Evolutionary conservation across 2,113 vertebrate species (phyloP), one percentile per base, ranked within the genome.

Genomic region (Poeciliopsis turrubarensis): DNA sequence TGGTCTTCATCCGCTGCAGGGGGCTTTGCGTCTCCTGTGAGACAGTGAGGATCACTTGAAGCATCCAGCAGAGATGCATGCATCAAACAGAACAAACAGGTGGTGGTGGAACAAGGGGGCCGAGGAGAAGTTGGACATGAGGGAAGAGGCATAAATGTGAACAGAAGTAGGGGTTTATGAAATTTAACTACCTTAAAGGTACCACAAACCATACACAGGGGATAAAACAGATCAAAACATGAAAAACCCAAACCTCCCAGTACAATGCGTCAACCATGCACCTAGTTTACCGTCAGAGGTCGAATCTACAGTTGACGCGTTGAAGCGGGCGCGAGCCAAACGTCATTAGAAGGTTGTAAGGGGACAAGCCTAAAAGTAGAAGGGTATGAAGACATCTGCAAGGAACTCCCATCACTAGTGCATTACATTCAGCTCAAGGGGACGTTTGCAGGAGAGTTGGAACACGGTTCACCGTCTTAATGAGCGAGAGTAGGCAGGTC

Each of bases 11-110:
- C 88, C 39, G 1, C 74, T 60, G 77, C 83, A 19, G 60, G 19
- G 32, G 19, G 89, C 78, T 89, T 91, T 80, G 63, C 64, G 75
- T 92, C 83, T 89, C 92, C 94, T 95, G 93, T 88, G 86, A 91
- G 90, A 94, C 92, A 95, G 90, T 92, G 80, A 91, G 91, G 80
- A 89, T 92, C 92, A 93, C 93, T 92, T 87, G 86, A 86, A 82
- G 88, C 91, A 79, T 92, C 86, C 71, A 72, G 89, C 78, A 91
- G 54, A 87, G 84, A 91, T 80, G 88, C 88, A 92, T 78, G 86
- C 89, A 89, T 85, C 69, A 88, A 78, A 90, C 84, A 84, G 81
- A 85, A 87, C 60, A 66, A 85, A 87, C 60, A 66, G 79, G 81
- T 79, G 67, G 81, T 79, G 67, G 77, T 37, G 82, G 75, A 70